Conservation (phyloP, 2,797 vertebrate species). For the Tachyglossus aculeatus region DNA sequence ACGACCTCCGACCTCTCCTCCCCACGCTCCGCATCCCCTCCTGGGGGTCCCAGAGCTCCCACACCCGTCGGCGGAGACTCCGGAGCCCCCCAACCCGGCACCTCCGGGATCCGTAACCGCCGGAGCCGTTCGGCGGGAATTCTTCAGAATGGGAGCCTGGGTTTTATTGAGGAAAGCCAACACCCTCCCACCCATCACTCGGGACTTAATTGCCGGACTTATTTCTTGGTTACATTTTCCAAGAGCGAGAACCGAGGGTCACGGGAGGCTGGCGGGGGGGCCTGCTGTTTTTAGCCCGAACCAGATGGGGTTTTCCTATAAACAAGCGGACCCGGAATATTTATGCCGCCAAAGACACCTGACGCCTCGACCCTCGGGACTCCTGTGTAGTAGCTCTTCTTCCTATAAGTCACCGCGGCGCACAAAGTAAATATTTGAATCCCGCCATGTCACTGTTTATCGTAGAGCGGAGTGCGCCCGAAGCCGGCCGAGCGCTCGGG, state of each 20-base stretch:
- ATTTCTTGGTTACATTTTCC: conserved; percentile 97
- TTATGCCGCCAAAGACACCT: conserved; percentile 98
- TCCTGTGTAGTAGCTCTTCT: conserved; percentile 95
- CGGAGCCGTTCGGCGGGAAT: conserved; percentile 62
- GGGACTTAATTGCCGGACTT: conserved; percentile 86
- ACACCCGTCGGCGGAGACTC: too few species aligned
- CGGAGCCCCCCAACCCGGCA: too few species aligned
- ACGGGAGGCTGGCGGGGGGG: too few species aligned
- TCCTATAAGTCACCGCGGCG: conserved; percentile 98
- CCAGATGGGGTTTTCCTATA: conserved; percentile 99
- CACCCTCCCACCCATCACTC: conserved; percentile 92
- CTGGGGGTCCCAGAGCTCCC: neutral
- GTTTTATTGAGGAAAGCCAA: conserved; percentile 83
- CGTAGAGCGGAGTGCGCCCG: conserved; percentile 95
- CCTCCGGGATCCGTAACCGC: conserved; percentile 73
- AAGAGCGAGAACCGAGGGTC: conserved; percentile 89
- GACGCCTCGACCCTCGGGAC: conserved; percentile 97
- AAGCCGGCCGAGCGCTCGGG: conserved; percentile 96
- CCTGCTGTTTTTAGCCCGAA: conserved; percentile 89
- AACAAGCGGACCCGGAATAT: conserved; percentile 97
- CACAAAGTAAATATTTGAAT: conserved; percentile 99
- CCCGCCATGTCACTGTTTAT: conserved; percentile 98
- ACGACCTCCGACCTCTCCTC: too few species aligned
- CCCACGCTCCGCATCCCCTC: too few species aligned
- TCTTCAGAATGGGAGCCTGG: conserved; percentile 69